Evolutionary conservation across 2,888 invertebrate species (phyloP).

Genomic region (Aporophyla nigra): DNA sequence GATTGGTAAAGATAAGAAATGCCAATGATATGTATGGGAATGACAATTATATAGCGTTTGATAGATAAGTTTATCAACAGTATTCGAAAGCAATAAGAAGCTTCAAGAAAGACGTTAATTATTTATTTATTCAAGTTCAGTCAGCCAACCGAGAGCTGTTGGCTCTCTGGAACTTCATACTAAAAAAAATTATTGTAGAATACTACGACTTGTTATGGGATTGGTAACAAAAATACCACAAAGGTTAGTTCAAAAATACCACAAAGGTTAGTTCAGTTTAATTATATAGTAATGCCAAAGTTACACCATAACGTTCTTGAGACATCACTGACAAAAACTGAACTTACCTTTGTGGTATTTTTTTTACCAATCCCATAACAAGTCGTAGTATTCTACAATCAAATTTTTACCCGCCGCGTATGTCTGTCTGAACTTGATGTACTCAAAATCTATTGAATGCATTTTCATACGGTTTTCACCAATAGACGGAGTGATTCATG

Average conservation of each 20-base stretch:
- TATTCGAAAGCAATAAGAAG: not conserved
- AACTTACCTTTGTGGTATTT: not conserved
- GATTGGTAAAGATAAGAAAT: conserved; percentile 26
- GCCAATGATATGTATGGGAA: conserved; percentile 22
- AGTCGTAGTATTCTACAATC: too few relatives aligned
- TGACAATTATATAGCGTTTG: conserved; percentile 31
- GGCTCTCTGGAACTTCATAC: not conserved
- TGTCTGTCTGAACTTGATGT: too few relatives aligned
- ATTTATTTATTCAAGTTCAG: too few relatives aligned
- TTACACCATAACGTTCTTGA: not conserved
- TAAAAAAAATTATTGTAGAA: not conserved
- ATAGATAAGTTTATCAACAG: not conserved
- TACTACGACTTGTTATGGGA: not conserved
- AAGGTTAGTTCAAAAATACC: not conserved
- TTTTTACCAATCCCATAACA: not conserved
- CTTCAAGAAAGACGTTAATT: not conserved
- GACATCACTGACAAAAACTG: not conserved
- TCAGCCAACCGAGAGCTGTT: not conserved
- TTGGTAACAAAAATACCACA: not conserved
- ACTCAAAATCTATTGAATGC: too few relatives aligned
- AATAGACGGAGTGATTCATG: too few relatives aligned
- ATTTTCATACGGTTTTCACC: too few relatives aligned
- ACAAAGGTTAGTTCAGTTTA: too few relatives aligned
- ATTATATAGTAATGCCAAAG: not conserved
- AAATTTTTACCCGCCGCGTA: too few relatives aligned